Evolutionary conservation across 2,797 vertebrate species (phyloP).

Genomic region (Cossypha caffra): DNA sequence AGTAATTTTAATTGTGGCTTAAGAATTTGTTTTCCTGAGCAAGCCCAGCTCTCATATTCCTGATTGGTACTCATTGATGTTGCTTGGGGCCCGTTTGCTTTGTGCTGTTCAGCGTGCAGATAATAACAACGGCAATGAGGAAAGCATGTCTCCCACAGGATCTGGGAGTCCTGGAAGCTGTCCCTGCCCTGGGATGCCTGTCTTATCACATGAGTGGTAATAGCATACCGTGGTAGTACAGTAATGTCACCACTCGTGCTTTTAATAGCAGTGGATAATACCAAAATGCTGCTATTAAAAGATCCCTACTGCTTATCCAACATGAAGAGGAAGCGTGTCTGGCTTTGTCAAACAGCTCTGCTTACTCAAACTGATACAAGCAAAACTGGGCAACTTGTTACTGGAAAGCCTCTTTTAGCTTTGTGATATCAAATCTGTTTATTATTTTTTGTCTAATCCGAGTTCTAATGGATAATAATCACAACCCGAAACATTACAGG

Average conservation of each 20-base stretch:
- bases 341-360: not conserved
- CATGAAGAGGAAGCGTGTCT: not conserved
- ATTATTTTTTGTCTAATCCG: not conserved
- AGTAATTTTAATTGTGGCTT: not conserved
- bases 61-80: rapidly evolving
- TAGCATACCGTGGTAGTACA: not conserved
- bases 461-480: not conserved
- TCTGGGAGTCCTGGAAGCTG: not conserved
- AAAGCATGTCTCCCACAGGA: not conserved
- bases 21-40: not conserved
- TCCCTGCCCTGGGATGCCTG: not conserved
- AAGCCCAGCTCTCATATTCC: not conserved
- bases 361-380: not conserved
- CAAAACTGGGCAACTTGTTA: not conserved
- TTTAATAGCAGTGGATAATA: not conserved
- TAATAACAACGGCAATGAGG: not conserved
- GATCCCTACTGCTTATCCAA: not conserved
- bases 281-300: not conserved
- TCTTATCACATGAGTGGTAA: not conserved
- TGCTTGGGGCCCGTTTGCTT: not conserved
- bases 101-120: not conserved
- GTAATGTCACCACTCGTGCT: not conserved
- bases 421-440: not conserved
- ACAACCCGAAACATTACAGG: not conserved
- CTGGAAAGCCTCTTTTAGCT: not conserved